Percentiles rank a stretch among this genome's conserved stretches.
Evolutionary conservation across 2,888 invertebrate genomes (phyloP).

Genomic region (Drosophila recens): DNA sequence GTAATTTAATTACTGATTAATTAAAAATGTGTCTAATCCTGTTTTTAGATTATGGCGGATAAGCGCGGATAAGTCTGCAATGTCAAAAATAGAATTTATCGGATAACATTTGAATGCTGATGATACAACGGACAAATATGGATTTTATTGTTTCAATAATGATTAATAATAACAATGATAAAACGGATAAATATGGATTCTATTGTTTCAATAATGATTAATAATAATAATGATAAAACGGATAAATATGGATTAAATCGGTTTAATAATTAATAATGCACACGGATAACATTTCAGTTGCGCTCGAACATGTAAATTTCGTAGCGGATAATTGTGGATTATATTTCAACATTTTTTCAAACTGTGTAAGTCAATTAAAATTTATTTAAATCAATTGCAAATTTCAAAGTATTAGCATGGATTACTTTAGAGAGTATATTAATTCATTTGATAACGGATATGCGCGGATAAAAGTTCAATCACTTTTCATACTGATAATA

Average conservation of each 20-base stretch:
- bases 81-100: background rate
- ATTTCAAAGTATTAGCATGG: background rate
- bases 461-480: background rate
- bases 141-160: no score
- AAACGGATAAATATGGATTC: background rate
- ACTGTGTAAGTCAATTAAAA: background rate
- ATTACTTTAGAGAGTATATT: background rate
- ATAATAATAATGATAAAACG: no score
- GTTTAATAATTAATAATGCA: no score
- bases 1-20: background rate
- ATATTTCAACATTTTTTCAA: background rate
- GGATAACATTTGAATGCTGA: no score
- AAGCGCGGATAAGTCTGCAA: background rate
- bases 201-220: background rate
- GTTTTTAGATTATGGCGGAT: background rate
- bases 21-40: conserved; percentile 7
- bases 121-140: no score
- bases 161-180: no score
- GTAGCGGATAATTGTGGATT: conserved; percentile 7
- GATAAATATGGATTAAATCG: no score
- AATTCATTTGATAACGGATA: background rate
- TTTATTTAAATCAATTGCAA: background rate
- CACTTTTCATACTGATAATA: background rate
- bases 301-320: background rate
- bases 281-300: background rate